Base-by-base conservation (phyloP, 2,888 invertebrate genomes). In the Hypselothyrea guttata region DNA sequence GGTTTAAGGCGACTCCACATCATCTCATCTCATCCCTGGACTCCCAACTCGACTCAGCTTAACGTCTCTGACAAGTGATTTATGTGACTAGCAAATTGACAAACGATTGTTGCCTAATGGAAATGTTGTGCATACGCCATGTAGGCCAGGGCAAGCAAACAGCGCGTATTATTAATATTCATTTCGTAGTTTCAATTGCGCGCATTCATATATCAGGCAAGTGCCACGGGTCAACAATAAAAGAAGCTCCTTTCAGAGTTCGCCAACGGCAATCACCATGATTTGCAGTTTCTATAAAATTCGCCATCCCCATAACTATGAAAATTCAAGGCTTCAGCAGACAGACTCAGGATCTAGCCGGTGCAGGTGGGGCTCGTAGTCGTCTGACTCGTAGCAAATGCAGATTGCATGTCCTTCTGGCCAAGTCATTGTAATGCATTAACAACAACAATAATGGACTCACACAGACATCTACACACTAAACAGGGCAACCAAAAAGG, bases 81-180 rank as follows among this genome's bases (percentile, higher is more conserved):
- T 72, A 76, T 83, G 42, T 52, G 38, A 18, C 53, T 53, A 35
- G 59, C 51, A 76, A 81, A 84, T 77, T 73, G 74, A 81, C 67
- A 76, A 76, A 81, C 81, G 84, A 72, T 69, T 53, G 59, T 59
- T 38, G 65, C 47, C 60, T 76, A 83, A 76, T 83, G 83, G 60
- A 72, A 62, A 67, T 67, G 46, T 67, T 66, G 52, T 72, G 69
- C 72, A 82, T 71, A 63, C 64, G 61, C 55, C 61, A 57, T 47
- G 62, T 45, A 5, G 13, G 8, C 40, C 31, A 49, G 16, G 12
- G 12, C 41, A 49, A 40, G 4, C 28, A 40, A 45, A 30, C 7
- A 7, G 9, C 28, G 41, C 35, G 35, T 59, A 83, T 84, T 81
- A 81, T 77, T 84, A 84, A 76, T 84, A 81, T 81, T 81, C 53